phyloP scores from a whole-genome alignment of 2,797 vertebrate species.

The Hippoglossus hippoglossus region DNA sequence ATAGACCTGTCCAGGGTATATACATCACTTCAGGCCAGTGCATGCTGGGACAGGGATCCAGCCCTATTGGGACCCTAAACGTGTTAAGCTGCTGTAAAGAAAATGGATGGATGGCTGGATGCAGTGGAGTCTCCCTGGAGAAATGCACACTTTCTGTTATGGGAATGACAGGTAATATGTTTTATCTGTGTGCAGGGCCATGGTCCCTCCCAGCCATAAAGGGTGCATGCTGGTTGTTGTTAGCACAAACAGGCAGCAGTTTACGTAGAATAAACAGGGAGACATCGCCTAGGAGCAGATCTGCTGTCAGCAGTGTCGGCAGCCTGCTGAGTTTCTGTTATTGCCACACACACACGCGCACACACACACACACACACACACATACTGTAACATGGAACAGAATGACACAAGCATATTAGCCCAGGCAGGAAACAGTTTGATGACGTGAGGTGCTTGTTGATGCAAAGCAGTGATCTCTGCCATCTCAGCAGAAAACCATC shows the following conservation, averaged over 20 bases:
- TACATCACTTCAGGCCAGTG: constrained; percentile 5
- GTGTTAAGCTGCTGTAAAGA: constrained; percentile 35
- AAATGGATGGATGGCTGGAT: constrained; percentile 44
- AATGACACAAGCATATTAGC: constrained; percentile 13
- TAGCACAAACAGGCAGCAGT: not conserved
- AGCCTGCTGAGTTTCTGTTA: constrained; percentile 3
- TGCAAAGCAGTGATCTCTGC: constrained; percentile 2
- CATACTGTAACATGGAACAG: constrained; percentile 12
- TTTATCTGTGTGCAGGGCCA: constrained; percentile 5
- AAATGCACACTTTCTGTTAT: constrained; percentile 26
- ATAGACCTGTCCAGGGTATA: constrained; percentile 6
- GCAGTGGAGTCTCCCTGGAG: constrained; percentile 26
- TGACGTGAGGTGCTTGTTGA: constrained; percentile 1
- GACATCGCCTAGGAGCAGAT: constrained; percentile 4
- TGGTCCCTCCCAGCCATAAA: not conserved
- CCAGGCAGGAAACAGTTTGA: constrained; percentile 8
- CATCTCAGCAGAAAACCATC: constrained; percentile 19
- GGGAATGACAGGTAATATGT: constrained; percentile 39
- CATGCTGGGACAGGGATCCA: constrained; percentile 24
- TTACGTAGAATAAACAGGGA: constrained; percentile 8
- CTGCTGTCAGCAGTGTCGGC: not conserved
- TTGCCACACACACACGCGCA: constrained; percentile 1
- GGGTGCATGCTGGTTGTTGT: not conserved
- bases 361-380: not conserved
- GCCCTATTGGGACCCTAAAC: constrained; percentile 33